These are phyloP conservation scores for Alfaro cultratus DNA, from an alignment of 2,797 vertebrate genomes.

Conservation along the genomic window DNA sequence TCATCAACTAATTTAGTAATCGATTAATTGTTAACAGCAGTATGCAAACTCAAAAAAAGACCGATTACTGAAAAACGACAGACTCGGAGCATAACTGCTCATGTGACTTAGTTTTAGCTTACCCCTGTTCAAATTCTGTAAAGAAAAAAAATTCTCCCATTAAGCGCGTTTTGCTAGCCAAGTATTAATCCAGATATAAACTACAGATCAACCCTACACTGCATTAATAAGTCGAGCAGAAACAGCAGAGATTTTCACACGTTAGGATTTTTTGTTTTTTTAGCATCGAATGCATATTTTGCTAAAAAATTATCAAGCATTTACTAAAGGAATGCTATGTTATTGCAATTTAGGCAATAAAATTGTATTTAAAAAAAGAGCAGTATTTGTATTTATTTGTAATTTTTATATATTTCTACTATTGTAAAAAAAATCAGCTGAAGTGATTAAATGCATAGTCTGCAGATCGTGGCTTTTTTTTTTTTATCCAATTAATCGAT, in stretches of 20 bases:
- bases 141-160: not conserved
- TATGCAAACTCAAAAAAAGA: too few species aligned
- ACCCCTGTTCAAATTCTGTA: too few species aligned
- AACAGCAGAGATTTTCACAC: not conserved
- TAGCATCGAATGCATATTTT: not conserved
- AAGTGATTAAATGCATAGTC: not conserved
- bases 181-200: not conserved
- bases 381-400: not conserved
- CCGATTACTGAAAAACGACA: too few species aligned
- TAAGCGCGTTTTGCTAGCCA: not conserved
- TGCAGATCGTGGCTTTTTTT: not conserved
- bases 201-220: not conserved
- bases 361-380: not conserved
- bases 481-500: not conserved
- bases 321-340: not conserved
- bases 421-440: not conserved
- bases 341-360: too few species aligned
- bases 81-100: too few species aligned
- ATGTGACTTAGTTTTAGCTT: too few species aligned
- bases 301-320: not conserved
- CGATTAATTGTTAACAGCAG: too few species aligned
- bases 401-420: not conserved
- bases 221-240: not conserved
- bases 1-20: too few species aligned
- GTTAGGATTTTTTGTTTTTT: not conserved